Evolutionary conservation across 2,797 vertebrate species (phyloP), one percentile per base, ranked within the genome.

Genomic region (Pseudopleuronectes americanus): DNA sequence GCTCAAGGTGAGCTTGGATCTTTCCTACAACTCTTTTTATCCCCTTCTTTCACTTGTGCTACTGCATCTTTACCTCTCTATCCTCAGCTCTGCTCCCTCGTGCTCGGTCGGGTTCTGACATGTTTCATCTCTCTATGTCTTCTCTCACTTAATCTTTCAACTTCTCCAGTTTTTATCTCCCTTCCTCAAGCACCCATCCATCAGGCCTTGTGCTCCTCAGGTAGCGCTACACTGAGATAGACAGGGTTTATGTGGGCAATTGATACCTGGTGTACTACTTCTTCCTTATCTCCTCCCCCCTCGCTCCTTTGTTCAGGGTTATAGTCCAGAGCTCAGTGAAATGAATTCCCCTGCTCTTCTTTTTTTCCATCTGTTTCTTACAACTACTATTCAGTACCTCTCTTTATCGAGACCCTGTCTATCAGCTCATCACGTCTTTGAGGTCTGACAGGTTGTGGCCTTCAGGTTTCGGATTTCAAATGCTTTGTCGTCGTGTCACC

Each of bases 1-100:
- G 57, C 33, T 75, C 26, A 76, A 74, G 22, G 24, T 64, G 54
- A 66, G 58, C 47, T 65, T 57, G 1, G 61, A 45, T 45, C 22
- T 57, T 33, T 43, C 43, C 21, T 3, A 57, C 7, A 41, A 51
- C 1, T 13, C 21, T 57, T 57, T 53, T n/a, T 36, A 17, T 61
- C n/a, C 7, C 17, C 31, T 60, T 54, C 49, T 17, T 23, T 61
- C 6, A 22, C 16, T 47, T n/a, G 53, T 53, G 21, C 31, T 16
- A 21, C 57, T n/a, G 19, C 53, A 43, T 64, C 21, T 51, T 59
- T 59, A 58, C 10, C 22, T 4, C 41, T 43, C 23, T 19, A 22
- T 48, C 28, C 26, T 58, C 36, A 54, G 8, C 61, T 67, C 43
- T 45, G 43, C 43, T 16, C 23, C 36, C 41, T 22, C 22, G 0